These are phyloP conservation scores for Paedocypris sp. DNA, from an alignment of 2,113 vertebrate species.

Conservation along the genomic window DNA sequence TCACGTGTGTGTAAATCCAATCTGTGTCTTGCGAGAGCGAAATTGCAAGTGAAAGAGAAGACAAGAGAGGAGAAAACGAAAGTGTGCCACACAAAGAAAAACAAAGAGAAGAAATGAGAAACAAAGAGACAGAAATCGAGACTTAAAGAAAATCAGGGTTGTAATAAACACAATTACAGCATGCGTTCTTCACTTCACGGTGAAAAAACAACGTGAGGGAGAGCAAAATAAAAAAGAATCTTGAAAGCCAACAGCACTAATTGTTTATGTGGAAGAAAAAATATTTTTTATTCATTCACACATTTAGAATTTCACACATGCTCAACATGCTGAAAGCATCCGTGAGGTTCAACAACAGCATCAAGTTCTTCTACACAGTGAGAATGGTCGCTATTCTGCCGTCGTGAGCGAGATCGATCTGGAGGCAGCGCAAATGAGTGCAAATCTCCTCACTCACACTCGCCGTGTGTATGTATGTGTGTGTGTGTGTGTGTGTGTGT, in stretches of 20 bases:
- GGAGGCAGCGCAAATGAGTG: not conserved
- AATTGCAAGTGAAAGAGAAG: not conserved
- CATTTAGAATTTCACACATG: not conserved
- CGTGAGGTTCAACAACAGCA: not conserved
- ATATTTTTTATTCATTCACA: no score
- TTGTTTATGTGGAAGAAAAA: no score
- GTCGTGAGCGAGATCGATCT: not conserved
- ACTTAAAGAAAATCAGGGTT: no score
- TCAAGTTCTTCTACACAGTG: not conserved
- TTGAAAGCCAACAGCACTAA: no score
- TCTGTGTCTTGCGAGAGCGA: slow-evolving; percentile 4
- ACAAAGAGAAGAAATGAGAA: no score
- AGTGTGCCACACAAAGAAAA: no score
- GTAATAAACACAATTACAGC: no score
- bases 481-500: not conserved
- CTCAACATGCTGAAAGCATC: not conserved
- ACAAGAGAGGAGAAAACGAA: not conserved
- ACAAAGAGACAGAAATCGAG: no score
- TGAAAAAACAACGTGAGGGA: no score
- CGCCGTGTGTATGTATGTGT: slow-evolving; percentile 6
- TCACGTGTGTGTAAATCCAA: slow-evolving; percentile 8
- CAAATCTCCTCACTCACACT: not conserved
- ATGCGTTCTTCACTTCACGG: no score
- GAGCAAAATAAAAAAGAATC: no score
- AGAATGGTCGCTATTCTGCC: not conserved